phyloP scores from a whole-genome alignment of 2,888 invertebrate genomes.

The Agrochola macilenta region DNA sequence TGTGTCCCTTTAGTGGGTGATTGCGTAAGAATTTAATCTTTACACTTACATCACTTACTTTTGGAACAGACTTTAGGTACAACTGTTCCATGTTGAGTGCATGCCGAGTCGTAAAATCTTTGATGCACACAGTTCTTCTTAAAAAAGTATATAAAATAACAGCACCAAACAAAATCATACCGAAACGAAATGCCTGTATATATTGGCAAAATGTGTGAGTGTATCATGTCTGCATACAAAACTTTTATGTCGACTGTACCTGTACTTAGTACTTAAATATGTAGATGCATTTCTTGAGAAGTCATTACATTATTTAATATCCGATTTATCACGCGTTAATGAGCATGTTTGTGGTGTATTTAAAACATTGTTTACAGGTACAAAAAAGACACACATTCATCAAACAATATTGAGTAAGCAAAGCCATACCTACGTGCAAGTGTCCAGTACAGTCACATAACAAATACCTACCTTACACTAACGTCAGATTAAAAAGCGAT shows the following conservation, averaged over 20 bases:
- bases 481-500: neutral
- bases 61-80: neutral
- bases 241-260: conserved; percentile 1
- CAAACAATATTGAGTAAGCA: conserved; percentile 18
- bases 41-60: neutral
- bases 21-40: neutral
- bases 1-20: neutral
- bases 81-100: neutral
- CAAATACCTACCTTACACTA: neutral
- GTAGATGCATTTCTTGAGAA: conserved; percentile 12
- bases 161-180: neutral
- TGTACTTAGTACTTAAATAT: neutral
- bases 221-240: neutral
- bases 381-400: neutral
- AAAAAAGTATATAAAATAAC: neutral
- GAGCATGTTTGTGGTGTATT: conserved; percentile 16
- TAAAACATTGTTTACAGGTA: conserved; percentile 15
- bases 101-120: neutral
- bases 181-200: too few relatives aligned
- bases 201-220: neutral
- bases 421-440: conserved; percentile 28
- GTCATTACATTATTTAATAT: conserved; percentile 3
- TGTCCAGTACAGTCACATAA: conserved; percentile 5
- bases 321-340: neutral
- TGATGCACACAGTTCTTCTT: neutral